A percentile compares a stretch with the other conserved stretches of the same genome.
phyloP scores from a whole-genome alignment of 2,888 invertebrate species.

The Actias luna region DNA sequence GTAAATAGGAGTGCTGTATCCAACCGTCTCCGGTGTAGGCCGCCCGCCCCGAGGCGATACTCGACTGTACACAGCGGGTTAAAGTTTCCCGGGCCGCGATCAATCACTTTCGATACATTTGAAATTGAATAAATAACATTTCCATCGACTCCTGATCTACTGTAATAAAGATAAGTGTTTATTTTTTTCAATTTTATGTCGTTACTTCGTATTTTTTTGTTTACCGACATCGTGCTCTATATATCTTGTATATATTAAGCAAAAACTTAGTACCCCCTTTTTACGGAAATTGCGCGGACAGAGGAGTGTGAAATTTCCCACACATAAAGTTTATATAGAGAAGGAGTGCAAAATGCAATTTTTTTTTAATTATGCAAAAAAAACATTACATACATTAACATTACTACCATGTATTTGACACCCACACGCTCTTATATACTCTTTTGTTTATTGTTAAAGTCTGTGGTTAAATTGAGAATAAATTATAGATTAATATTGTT shows the following conservation, averaged over 20 bases:
- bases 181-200: constrained; percentile 11
- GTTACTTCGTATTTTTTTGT: not conserved
- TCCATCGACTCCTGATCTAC: constrained; percentile 31
- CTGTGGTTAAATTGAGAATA: too few species aligned
- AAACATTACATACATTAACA: too few species aligned
- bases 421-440: too few species aligned
- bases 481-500: too few species aligned
- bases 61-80: not conserved
- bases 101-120: constrained; percentile 49
- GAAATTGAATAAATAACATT: constrained; percentile 38
- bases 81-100: constrained; percentile 23
- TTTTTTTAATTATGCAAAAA: too few species aligned
- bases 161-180: constrained; percentile 32
- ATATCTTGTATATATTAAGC: too few species aligned
- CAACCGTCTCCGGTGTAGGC: not conserved
- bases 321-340: too few species aligned
- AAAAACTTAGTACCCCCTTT: too few species aligned
- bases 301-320: too few species aligned
- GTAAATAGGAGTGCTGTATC: not conserved
- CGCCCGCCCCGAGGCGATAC: not conserved
- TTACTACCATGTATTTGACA: too few species aligned
- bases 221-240: not conserved
- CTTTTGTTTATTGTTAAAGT: too few species aligned
- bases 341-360: too few species aligned
- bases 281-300: not conserved